phyloP scores from a whole-genome alignment of 2,888 invertebrate genomes.

The Pilophorus perplexus region DNA sequence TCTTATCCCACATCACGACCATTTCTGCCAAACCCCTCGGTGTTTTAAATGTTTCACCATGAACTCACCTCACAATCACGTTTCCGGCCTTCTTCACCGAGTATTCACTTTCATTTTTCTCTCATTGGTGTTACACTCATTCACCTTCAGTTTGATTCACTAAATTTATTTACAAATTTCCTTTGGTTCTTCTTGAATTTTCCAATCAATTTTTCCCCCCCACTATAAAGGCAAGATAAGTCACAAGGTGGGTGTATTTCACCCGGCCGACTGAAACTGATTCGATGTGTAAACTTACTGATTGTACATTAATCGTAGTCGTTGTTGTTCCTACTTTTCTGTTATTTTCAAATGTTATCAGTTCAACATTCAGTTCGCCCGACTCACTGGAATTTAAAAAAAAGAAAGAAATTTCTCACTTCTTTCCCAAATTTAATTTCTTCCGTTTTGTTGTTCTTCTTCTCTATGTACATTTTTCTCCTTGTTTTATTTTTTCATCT shows the following conservation, averaged over 20 bases:
- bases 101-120: no score
- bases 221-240: conserved; percentile 25
- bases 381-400: conserved; percentile 18
- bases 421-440: conserved; percentile 12
- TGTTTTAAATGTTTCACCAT: conserved; percentile 7
- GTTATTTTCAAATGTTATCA: conserved; percentile 20
- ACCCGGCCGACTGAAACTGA: conserved; percentile 31
- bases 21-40: not conserved
- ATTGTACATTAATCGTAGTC: conserved; percentile 44
- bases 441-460: conserved; percentile 22
- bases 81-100: not conserved
- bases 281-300: conserved; percentile 38
- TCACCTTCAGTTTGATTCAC: no score
- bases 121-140: no score
- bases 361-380: conserved; percentile 37
- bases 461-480: conserved; percentile 17
- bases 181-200: no score
- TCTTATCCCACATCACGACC: not conserved
- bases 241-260: conserved; percentile 39
- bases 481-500: not conserved
- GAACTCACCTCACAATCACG: not conserved
- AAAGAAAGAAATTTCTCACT: not conserved
- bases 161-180: no score
- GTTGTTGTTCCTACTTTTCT: conserved; percentile 45
- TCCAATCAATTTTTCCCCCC: no score